Conservation (phyloP, 2,888 invertebrate genomes). For the Eupithecia centaureata region DNA sequence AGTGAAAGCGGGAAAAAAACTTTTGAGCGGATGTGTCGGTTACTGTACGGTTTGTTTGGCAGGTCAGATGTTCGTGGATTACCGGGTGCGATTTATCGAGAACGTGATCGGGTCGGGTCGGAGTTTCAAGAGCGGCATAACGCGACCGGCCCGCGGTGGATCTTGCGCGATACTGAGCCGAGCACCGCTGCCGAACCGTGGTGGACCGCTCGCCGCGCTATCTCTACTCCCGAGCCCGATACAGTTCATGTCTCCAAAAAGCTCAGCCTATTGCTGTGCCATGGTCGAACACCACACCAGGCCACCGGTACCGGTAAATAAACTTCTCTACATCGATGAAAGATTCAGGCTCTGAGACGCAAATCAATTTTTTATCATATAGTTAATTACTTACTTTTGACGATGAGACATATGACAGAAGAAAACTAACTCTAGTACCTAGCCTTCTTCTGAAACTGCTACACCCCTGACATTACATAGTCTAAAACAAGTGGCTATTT, state of each 20-base stretch:
- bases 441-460: too few relatives aligned
- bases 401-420: too few relatives aligned
- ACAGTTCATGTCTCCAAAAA: slow-evolving; percentile 65
- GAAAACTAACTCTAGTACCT: too few relatives aligned
- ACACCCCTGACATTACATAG: too few relatives aligned
- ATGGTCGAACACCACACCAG: neutral
- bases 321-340: neutral
- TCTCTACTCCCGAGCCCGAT: slow-evolving; percentile 60
- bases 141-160: slow-evolving; percentile 64
- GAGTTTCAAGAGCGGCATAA: slow-evolving; percentile 56
- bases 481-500: too few relatives aligned
- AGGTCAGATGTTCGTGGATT: slow-evolving; percentile 63
- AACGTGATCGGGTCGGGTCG: slow-evolving; percentile 62
- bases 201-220: slow-evolving; percentile 58
- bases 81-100: slow-evolving; percentile 68
- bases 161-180: slow-evolving; percentile 74
- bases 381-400: too few relatives aligned
- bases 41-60: slow-evolving; percentile 61
- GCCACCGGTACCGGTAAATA: neutral
- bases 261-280: slow-evolving; percentile 45
- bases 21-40: slow-evolving; percentile 31
- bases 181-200: slow-evolving; percentile 27
- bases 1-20: slow-evolving; percentile 51
- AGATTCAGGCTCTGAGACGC: neutral
- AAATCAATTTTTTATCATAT: too few relatives aligned